Base-by-base conservation (phyloP, 2,113 vertebrate genomes). In the Maccullochella peelii region DNA sequence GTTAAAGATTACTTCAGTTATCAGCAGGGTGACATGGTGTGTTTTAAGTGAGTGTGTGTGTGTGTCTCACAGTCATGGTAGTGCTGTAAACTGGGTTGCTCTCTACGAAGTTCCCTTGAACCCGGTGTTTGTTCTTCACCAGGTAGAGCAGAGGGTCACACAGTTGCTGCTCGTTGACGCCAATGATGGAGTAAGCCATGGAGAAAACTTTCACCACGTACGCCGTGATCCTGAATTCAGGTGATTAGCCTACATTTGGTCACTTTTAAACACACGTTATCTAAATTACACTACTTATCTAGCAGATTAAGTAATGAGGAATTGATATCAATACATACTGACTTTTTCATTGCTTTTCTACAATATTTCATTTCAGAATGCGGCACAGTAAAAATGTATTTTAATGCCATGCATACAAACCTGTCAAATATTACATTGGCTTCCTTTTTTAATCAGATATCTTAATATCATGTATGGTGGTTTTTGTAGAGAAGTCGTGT, bases 191-290 rank as follows among this genome's bases (percentile, higher is more conserved):
- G 79, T 75, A 6, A 1, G 97, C 96, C 96, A 98, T 95, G 77
- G 97, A 84, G 66, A 99, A 98, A 61, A 99, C 96, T 88, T 99
- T 99, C 73, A 96, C 96, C 73, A 98, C 97, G 0, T 96, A 99
- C 6, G 97, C 97, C 0, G 98, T 99, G 91, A 99, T 86, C 98
- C 98, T 99, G 82, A 14, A 69, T 4, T 30, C 33, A 33, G 33
- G 40, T 58, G 7, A 55, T 80, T 36, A 85, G 47, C 15, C 5
- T 3, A 25, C 18, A 47, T 7, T n/a, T 20, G 20, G n/a, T 14
- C 59, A 44, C 49, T 27, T 77, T 12, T 12, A 12, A 27, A 40
- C 20, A 25, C 14, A 20, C 5, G 0, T 9, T 23, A 42, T n/a
- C 38, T 12, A 36, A 59, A 4, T 42, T 14, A 30, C 8, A 23